Evolutionary conservation across 2,113 vertebrate species (phyloP).

Genomic region (Cervus canadensis): DNA sequence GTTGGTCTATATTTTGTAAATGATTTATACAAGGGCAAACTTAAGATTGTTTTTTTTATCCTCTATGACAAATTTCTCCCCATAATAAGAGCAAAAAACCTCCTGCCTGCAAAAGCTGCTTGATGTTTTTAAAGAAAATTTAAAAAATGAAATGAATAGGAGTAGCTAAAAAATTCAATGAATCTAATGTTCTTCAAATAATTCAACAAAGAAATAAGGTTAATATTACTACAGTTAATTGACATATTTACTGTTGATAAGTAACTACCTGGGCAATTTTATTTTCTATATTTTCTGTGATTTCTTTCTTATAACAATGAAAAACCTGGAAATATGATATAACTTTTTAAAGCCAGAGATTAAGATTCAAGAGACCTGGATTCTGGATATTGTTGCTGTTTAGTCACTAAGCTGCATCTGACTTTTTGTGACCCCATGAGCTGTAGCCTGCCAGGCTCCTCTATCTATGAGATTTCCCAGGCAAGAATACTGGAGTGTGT

Average conservation of each 20-base stretch:
- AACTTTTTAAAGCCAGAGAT: neutral
- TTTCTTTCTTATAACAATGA: neutral
- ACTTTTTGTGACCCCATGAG: neutral
- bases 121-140: neutral
- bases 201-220: neutral
- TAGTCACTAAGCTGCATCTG: neutral
- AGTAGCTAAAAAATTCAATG: neutral
- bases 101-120: neutral
- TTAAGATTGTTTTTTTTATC: neutral
- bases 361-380: neutral
- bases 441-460: neutral
- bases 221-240: neutral
- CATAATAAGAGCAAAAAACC: neutral
- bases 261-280: neutral
- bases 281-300: neutral
- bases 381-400: neutral
- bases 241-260: neutral
- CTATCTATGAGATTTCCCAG: neutral
- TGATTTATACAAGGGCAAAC: neutral
- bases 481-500: neutral
- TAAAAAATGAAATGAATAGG: neutral
- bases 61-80: neutral
- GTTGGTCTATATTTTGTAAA: neutral
- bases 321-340: neutral
- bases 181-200: neutral